Conservation (phyloP, 1,140 invertebrate species). For the Phenacoccus solenopsis region DNA sequence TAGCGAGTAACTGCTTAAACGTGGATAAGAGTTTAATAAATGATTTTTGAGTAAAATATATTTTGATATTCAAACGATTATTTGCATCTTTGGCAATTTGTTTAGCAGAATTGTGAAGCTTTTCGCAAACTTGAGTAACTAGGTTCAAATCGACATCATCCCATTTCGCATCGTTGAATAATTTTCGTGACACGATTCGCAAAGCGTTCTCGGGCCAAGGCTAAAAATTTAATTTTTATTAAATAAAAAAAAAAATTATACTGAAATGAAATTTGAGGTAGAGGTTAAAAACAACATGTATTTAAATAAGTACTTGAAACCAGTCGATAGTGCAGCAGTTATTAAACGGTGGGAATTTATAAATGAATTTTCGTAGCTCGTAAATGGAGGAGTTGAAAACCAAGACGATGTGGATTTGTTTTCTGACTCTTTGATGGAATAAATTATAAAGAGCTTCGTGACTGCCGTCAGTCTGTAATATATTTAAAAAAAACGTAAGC, state of each 20-base stretch:
- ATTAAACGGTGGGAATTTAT: constrained; percentile 88
- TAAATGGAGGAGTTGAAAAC: constrained; percentile 88
- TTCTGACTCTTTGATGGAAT: constrained; percentile 75
- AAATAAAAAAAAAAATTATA: no score
- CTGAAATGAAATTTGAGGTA: no score
- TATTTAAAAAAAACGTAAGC: constrained; percentile 4
- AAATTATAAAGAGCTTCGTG: constrained; percentile 82
- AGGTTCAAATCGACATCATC: constrained; percentile 52
- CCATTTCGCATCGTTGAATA: constrained; percentile 73
- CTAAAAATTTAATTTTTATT: constrained; percentile 33
- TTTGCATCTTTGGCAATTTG: constrained; percentile 59
- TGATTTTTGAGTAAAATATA: constrained; percentile 88
- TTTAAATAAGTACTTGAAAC: constrained; percentile 74
- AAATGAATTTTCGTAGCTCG: constrained; percentile 66
- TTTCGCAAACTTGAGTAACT: constrained; percentile 77
- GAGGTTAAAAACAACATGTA: no score
- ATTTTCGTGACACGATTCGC: constrained; percentile 75
- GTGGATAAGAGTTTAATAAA: constrained; percentile 86
- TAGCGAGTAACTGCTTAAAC: constrained; percentile 68
- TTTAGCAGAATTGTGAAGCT: constrained; percentile 77
- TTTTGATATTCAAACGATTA: constrained; percentile 54
- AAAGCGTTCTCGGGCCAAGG: constrained; percentile 89
- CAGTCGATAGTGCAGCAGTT: constrained; percentile 97
- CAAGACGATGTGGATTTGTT: constrained; percentile 85
- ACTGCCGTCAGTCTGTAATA: constrained; percentile 68